phyloP scores from a whole-genome alignment of 2,113 vertebrate species.

The Psittacula cyanocephala region DNA sequence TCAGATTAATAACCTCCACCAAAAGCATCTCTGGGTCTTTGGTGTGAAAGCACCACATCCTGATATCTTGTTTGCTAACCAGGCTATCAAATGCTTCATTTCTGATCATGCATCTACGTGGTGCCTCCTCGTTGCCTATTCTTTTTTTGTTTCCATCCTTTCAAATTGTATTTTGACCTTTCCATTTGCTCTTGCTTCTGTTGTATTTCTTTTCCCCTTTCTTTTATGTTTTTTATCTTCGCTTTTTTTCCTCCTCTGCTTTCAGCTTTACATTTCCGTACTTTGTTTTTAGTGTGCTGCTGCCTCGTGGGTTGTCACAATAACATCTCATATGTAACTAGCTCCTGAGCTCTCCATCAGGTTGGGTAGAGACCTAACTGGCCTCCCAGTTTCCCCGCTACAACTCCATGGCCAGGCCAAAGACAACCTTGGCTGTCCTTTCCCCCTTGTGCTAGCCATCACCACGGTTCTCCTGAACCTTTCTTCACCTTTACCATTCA shows the following conservation, averaged over 20 bases:
- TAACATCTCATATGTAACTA: neutral
- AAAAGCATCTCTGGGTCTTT: neutral
- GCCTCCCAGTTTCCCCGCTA: neutral
- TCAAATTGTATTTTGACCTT: neutral
- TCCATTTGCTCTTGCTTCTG: neutral
- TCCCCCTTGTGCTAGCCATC: neutral
- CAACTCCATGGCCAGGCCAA: neutral
- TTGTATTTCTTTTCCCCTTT: neutral
- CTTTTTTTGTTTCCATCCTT: neutral
- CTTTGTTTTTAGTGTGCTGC: neutral
- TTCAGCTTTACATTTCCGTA: neutral
- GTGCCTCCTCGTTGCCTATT: neutral
- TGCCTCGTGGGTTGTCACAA: slow-evolving; percentile 5
- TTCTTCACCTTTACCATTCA: neutral
- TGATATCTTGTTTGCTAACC: neutral
- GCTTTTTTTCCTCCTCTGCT: neutral
- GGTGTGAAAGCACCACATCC: neutral
- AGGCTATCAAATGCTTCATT: neutral
- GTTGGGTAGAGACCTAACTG: neutral
- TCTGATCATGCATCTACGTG: neutral
- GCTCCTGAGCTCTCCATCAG: accelerated
- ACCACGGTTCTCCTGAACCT: neutral
- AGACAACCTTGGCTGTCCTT: neutral
- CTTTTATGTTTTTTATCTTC: neutral
- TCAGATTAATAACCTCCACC: neutral